These are phyloP conservation scores for Fulica atra DNA, from an alignment of 2,113 vertebrate genomes.

Conservation along the genomic window DNA sequence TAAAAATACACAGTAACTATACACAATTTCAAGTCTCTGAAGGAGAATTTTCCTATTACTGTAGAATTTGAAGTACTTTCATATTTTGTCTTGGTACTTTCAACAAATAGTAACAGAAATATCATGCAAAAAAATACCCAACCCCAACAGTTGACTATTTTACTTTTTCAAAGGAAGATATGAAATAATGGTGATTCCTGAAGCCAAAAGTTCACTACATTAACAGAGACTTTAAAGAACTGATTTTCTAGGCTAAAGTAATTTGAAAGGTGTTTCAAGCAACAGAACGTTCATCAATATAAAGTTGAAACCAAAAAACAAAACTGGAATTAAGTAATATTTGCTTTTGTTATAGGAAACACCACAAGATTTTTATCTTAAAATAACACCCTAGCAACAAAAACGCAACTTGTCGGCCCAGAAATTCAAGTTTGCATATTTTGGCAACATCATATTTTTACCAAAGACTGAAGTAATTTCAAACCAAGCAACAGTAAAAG, in stretches of 20 bases:
- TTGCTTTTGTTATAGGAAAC: neutral
- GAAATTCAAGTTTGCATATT: neutral
- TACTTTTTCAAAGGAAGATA: neutral
- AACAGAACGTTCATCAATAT: neutral
- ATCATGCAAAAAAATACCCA: neutral
- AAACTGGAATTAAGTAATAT: neutral
- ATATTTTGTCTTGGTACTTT: neutral
- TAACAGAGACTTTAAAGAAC: neutral
- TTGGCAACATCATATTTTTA: neutral
- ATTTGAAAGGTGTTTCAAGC: neutral
- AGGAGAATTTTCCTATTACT: neutral
- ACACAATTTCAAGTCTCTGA: neutral
- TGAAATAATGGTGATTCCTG: neutral
- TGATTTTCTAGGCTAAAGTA: neutral
- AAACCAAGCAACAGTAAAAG: neutral
- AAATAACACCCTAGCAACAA: neutral
- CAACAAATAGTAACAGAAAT: neutral
- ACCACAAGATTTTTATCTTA: neutral
- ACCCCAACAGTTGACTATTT: neutral
- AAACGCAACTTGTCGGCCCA: neutral
- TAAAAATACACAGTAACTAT: neutral
- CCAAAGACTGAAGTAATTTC: neutral
- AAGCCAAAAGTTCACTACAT: neutral
- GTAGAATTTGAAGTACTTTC: neutral
- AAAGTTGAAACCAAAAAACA: neutral